Conservation (phyloP, 1,140 invertebrate genomes). For the Heliconius melpomene region DNA sequence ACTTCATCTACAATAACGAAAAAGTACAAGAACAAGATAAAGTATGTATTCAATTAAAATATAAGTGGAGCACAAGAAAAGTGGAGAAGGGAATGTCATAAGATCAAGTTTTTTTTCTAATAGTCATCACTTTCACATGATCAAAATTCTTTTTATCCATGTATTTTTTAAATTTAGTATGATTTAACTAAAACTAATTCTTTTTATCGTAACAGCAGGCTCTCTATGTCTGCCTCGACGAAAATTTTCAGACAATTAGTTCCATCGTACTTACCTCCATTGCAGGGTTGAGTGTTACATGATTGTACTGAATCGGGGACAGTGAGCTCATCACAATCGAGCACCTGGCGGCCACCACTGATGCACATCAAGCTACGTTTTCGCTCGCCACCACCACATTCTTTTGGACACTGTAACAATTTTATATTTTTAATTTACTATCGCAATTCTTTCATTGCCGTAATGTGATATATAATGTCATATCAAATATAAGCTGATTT, state of each 20-base stretch:
- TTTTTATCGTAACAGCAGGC: too few relatives aligned
- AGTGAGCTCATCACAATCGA: slow-evolving; percentile 84
- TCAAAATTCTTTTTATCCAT: too few relatives aligned
- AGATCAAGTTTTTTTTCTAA: too few relatives aligned
- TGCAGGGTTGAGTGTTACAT: slow-evolving; percentile 89
- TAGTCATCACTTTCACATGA: too few relatives aligned
- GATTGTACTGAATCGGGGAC: slow-evolving; percentile 85
- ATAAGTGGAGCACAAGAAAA: too few relatives aligned
- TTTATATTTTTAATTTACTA: slow-evolving; percentile 13
- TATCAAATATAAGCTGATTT: neutral
- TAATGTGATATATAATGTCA: too few relatives aligned
- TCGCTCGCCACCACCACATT: slow-evolving; percentile 91
- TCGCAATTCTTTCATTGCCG: neutral
- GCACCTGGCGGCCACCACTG: slow-evolving; percentile 83
- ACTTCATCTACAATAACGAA: slow-evolving; percentile 82
- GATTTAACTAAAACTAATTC: too few relatives aligned
- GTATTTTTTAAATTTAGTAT: too few relatives aligned
- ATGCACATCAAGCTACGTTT: slow-evolving; percentile 90
- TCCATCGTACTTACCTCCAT: slow-evolving; percentile 45
- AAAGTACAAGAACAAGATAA: slow-evolving; percentile 12
- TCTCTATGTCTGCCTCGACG: too few relatives aligned
- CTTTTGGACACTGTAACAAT: slow-evolving; percentile 86
- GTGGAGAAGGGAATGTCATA: too few relatives aligned
- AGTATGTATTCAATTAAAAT: neutral
- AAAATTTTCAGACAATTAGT: too few relatives aligned